Evolutionary conservation across 1,140 invertebrate species (phyloP), one percentile per base, ranked within the genome.

Genomic region (Ceratina australensis): DNA sequence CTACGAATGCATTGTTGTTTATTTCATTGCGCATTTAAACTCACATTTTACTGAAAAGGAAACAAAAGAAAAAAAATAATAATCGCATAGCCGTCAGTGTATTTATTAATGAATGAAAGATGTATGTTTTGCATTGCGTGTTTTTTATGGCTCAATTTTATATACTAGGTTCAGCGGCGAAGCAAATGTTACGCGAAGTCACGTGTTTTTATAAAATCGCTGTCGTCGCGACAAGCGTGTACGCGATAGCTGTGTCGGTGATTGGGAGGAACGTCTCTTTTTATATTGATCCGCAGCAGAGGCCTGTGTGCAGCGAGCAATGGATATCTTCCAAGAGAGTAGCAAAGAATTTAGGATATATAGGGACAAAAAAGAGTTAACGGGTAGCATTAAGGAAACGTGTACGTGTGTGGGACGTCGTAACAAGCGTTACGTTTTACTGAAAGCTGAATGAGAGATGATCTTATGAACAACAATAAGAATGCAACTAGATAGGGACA

Each of bases 401-500:
- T 61, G 60, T 69, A 74, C 80, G 74, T 61, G 78, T 66, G 65
- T 82, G 80, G 85, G 80, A 79, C 57, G 77, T 82, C 76, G 69
- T 64, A 66, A 63, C 67, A 79, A 28, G 56, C 71, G 82, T 28
- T 83, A 61, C 20, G 56, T 85, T 86, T 84, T 85, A 83, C 78
- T 64, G 59, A 78, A 52, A 81, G 64, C 15, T 60, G 63, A 83
- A 74, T 78, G 84, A 71, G 57, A 54, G 66, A 83, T 56, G 79
- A 78, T 83, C 78, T 84, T 88, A 82, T 87, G 84, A 87, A 83
- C 84, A 90, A 90, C 85, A 88, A 89, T 89, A 90, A 88, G 85
- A 87, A 89, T 88, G 88, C 84, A 88, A 89, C 89, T 89, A 91
- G 88, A 84, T 91, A 90, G 87, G 88, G 91, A 92, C 90, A 92